These are phyloP conservation scores for Perca fluviatilis DNA, from an alignment of 2,113 vertebrate species.

Conservation along the genomic window DNA sequence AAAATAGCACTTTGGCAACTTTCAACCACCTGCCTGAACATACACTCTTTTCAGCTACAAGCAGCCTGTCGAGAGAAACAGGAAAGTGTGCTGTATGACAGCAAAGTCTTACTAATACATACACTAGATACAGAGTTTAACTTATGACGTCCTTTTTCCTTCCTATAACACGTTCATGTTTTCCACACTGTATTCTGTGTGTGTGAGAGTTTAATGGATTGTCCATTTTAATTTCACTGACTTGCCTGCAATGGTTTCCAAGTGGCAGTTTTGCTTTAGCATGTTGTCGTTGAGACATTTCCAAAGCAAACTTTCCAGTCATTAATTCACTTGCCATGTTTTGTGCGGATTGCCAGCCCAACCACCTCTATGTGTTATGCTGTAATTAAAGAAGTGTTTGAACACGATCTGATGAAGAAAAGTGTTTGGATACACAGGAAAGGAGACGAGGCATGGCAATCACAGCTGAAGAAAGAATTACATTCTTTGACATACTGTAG, in stretches of 20 bases:
- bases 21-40: slow-evolving; percentile 65
- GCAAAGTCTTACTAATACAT: slow-evolving; percentile 44
- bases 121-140: slow-evolving; percentile 41
- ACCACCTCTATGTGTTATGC: slow-evolving; percentile 56
- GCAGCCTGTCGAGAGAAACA: slow-evolving; percentile 36
- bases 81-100: slow-evolving; percentile 20
- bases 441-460: slow-evolving; percentile 62
- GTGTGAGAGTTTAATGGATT: slow-evolving; percentile 59
- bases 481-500: slow-evolving; percentile 54
- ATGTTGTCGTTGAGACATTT: slow-evolving; percentile 74
- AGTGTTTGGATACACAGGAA: slow-evolving; percentile 60
- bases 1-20: slow-evolving; percentile 62
- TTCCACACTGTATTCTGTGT: slow-evolving; percentile 58
- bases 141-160: slow-evolving; percentile 59
- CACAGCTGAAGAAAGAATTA: slow-evolving; percentile 58
- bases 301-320: slow-evolving; percentile 82
- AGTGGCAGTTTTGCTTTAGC: slow-evolving; percentile 68
- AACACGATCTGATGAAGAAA: slow-evolving; percentile 60
- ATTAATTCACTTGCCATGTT: slow-evolving; percentile 61
- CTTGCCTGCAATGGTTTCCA: slow-evolving; percentile 70
- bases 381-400: slow-evolving; percentile 76
- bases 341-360: slow-evolving; percentile 53
- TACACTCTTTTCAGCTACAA: slow-evolving; percentile 20
- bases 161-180: slow-evolving; percentile 51
- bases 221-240: slow-evolving; percentile 67